Evolutionary conservation across 2,113 vertebrate genomes (phyloP).

Genomic region (Pituophis catenifer): DNA sequence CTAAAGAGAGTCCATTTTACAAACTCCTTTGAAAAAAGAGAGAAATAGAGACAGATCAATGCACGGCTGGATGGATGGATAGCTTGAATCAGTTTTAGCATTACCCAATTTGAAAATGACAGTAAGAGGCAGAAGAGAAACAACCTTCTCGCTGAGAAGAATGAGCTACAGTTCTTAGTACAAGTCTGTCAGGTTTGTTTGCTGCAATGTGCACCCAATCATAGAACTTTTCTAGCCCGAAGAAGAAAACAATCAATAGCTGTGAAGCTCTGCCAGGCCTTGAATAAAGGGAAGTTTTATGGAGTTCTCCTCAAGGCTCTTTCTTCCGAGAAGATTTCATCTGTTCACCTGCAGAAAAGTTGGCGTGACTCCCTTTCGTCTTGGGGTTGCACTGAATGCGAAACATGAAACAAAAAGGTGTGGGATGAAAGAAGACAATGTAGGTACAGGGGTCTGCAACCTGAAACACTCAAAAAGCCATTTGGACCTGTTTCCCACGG

Average conservation of each 20-base stretch:
- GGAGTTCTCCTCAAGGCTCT: constrained; percentile 41
- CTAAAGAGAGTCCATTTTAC: not conserved
- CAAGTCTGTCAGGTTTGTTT: not conserved
- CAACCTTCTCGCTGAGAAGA: not conserved
- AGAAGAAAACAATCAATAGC: not conserved
- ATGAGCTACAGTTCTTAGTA: not conserved
- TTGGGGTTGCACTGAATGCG: constrained; percentile 39
- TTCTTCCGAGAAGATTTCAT: constrained; percentile 55
- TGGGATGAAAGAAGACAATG: not conserved
- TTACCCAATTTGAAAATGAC: not conserved
- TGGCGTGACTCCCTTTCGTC: constrained; percentile 45
- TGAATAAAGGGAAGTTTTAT: constrained; percentile 23
- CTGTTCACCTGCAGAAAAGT: constrained; percentile 32
- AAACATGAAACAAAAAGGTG: constrained; percentile 52
- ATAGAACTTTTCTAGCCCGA: not conserved
- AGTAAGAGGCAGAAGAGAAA: not conserved
- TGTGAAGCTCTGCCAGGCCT: constrained; percentile 20
- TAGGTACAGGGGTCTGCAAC: not conserved
- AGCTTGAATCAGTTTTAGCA: not conserved
- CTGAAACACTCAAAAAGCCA: too few relatives aligned
- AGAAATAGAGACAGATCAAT: not conserved
- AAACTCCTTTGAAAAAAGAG: not conserved
- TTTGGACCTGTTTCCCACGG: too few relatives aligned
- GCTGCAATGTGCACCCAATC: constrained; percentile 3
- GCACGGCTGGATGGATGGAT: not conserved